These are phyloP conservation scores for Nipponia nippon DNA, from an alignment of 2,113 vertebrate species.

Conservation along the genomic window DNA sequence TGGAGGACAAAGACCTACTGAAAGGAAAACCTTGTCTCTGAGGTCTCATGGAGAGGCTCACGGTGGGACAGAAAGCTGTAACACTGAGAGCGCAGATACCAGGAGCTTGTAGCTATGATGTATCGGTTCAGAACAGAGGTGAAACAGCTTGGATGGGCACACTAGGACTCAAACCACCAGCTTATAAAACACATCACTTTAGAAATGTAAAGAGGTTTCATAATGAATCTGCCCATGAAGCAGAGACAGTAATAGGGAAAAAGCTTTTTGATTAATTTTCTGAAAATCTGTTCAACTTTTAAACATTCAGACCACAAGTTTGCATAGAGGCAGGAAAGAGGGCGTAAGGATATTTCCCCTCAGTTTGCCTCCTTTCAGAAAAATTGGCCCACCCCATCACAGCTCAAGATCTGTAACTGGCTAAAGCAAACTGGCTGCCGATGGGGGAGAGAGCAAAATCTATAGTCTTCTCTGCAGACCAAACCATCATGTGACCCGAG, in stretches of 20 bases:
- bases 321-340: neutral
- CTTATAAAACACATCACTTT: neutral
- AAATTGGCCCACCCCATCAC: accelerated
- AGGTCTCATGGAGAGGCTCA: neutral
- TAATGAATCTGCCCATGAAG: neutral
- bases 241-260: neutral
- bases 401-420: neutral
- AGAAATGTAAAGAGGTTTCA: neutral
- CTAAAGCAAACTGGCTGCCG: neutral
- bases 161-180: neutral
- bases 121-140: neutral
- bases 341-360: neutral
- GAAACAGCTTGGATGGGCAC: neutral
- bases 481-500: neutral
- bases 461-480: neutral
- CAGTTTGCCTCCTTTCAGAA: neutral
- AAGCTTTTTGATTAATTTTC: neutral
- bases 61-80: neutral
- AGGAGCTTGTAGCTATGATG: neutral
- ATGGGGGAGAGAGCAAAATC: neutral
- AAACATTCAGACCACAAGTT: neutral
- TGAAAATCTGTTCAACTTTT: neutral
- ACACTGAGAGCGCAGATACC: neutral
- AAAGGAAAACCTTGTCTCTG: neutral
- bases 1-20: neutral